These are phyloP conservation scores for Habrosyne pyritoides DNA, from an alignment of 2,888 invertebrate genomes.

Conservation along the genomic window DNA sequence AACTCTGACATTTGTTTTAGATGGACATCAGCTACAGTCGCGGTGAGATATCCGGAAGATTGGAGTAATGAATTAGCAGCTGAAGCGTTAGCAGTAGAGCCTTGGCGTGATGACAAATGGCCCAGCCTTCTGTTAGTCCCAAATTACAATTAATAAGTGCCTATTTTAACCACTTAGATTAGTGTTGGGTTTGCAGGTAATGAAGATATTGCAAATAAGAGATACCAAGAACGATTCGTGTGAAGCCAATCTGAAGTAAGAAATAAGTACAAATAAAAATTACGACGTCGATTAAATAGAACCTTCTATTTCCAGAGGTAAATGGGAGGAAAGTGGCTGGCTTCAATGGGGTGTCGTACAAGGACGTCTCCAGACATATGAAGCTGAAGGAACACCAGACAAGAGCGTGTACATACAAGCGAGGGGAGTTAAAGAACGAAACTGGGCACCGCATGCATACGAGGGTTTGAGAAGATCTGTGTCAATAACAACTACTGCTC, in stretches of 20 bases:
- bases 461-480: slow-evolving; percentile 54
- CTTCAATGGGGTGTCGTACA: slow-evolving; percentile 86
- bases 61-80: slow-evolving; percentile 81
- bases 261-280: no score
- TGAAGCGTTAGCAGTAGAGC: slow-evolving; percentile 80
- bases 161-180: no score
- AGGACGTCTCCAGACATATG: slow-evolving; percentile 80
- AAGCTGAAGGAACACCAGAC: slow-evolving; percentile 56
- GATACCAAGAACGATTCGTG: no score
- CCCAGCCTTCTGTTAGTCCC: slow-evolving; percentile 75
- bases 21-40: slow-evolving; percentile 79
- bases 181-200: no score
- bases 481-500: slow-evolving; percentile 62
- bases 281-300: no score
- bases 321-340: slow-evolving; percentile 75
- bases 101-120: slow-evolving; percentile 85
- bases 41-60: slow-evolving; percentile 80
- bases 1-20: slow-evolving; percentile 57
- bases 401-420: slow-evolving; percentile 70
- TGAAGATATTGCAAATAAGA: no score
- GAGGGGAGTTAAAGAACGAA: slow-evolving; percentile 76
- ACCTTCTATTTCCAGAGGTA: slow-evolving; percentile 48
- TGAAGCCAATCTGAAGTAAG: no score
- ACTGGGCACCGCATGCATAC: slow-evolving; percentile 61
- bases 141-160: no score